Evolutionary conservation across 2,113 vertebrate genomes (phyloP).

Genomic region (Mionectes macconnelli): DNA sequence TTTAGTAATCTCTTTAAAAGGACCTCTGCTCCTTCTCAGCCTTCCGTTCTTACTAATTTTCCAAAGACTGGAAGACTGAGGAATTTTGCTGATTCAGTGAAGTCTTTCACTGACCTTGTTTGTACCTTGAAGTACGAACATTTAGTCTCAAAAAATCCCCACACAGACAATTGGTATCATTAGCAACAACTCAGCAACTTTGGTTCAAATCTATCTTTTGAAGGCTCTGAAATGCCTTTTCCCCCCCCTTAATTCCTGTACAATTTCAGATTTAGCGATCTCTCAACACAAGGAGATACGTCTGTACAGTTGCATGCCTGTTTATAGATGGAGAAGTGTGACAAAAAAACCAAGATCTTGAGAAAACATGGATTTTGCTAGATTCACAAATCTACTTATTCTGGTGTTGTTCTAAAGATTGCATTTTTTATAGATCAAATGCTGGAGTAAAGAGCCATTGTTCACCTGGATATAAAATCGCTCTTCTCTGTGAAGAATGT

Average conservation of each 20-base stretch:
- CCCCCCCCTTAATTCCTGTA: not conserved
- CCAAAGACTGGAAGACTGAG: not conserved
- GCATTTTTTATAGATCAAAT: not conserved
- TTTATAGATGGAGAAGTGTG: not conserved
- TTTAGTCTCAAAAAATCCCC: not conserved
- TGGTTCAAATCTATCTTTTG: not conserved
- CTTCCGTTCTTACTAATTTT: not conserved
- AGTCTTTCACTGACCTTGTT: constrained; percentile 30
- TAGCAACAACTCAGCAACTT: constrained; percentile 1
- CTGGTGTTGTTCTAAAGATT: not conserved
- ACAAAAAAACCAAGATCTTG: not conserved
- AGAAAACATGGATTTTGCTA: not conserved
- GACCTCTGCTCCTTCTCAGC: not conserved
- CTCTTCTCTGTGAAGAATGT: not conserved
- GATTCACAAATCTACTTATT: not conserved
- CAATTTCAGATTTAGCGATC: not conserved
- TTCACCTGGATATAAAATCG: not conserved
- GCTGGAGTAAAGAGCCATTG: not conserved
- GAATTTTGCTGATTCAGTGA: constrained; percentile 19
- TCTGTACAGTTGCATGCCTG: not conserved
- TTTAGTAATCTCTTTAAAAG: not conserved
- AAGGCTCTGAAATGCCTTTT: not conserved
- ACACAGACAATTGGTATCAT: not conserved
- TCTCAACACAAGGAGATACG: not conserved
- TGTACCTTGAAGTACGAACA: constrained; percentile 13